Percentiles rank a stretch among this genome's conserved stretches.
Evolutionary conservation across 2,113 vertebrate genomes (phyloP).

Genomic region (Seriola dumerili): DNA sequence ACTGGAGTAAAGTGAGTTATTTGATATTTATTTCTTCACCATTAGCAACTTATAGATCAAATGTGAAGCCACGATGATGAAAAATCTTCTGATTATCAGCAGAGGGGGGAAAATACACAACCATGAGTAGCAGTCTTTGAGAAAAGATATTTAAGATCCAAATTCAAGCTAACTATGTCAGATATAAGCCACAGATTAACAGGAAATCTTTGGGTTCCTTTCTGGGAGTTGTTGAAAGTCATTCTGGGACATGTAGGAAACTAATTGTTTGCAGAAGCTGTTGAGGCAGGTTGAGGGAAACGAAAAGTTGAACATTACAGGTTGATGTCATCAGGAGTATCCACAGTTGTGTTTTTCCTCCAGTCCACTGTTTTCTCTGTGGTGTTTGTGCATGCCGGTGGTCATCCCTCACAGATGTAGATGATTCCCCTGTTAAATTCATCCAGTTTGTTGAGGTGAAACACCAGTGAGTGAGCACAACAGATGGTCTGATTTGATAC

Average conservation of each 20-base stretch:
- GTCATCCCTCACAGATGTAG: slow-evolving; percentile 37
- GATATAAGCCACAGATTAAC: background rate
- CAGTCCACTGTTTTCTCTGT: slow-evolving; percentile 25
- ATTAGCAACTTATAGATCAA: slow-evolving; percentile 1
- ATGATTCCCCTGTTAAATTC: slow-evolving; percentile 33
- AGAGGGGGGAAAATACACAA: background rate
- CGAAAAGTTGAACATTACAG: background rate
- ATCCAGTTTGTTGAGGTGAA: slow-evolving; percentile 39
- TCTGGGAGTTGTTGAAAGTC: background rate
- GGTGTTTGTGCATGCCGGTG: slow-evolving; percentile 45
- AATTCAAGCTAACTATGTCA: background rate
- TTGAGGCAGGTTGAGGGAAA: background rate
- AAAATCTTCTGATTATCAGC: background rate
- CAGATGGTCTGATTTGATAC: slow-evolving; percentile 72
- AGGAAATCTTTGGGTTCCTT: background rate
- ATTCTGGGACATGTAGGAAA: background rate
- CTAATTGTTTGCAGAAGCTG: background rate
- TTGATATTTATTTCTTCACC: background rate
- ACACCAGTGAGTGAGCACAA: slow-evolving; percentile 38
- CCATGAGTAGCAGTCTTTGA: background rate
- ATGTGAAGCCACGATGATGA: background rate
- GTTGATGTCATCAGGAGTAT: slow-evolving; percentile 1
- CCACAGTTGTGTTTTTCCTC: slow-evolving; percentile 13
- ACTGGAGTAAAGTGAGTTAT: slow-evolving; percentile 10
- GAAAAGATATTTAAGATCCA: background rate